Percentiles rank a stretch among this genome's conserved stretches.
Evolutionary conservation across 2,113 vertebrate genomes (phyloP).

Genomic region (Stegastes partitus): DNA sequence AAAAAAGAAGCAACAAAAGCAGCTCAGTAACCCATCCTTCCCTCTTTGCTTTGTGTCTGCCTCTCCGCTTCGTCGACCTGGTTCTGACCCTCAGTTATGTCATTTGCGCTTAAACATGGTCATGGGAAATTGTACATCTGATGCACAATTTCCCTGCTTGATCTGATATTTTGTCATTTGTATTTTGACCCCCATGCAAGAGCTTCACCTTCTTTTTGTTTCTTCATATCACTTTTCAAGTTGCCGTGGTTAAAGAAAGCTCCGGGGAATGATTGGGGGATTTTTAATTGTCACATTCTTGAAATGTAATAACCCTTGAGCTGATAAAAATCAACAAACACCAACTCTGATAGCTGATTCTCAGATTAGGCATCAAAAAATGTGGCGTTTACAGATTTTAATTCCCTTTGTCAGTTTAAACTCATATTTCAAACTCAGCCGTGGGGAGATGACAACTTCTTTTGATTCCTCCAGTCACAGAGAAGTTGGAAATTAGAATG

Average conservation of each 20-base stretch:
- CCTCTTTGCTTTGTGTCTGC: constrained; percentile 22
- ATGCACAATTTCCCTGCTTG: constrained; percentile 1
- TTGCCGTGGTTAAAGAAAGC: constrained; percentile 55
- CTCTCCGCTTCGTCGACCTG: constrained; percentile 48
- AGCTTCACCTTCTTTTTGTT: constrained; percentile 20
- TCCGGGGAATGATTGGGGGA: constrained; percentile 78
- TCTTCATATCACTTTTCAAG: constrained; percentile 44
- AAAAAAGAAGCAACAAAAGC: constrained; percentile 21
- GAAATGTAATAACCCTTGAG: constrained; percentile 84
- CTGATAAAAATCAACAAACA: constrained; percentile 87
- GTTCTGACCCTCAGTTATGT: constrained; percentile 37
- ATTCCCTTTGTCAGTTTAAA: constrained; percentile 85
- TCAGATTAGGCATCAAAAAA: constrained; percentile 79
- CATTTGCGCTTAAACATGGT: constrained; percentile 37
- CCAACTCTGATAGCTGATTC: constrained; percentile 81
- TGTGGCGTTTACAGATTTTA: constrained; percentile 82
- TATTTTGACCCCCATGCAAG: constrained; percentile 14
- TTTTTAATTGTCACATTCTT: constrained; percentile 85
- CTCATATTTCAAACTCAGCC: constrained; percentile 79
- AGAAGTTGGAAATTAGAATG: constrained; percentile 78
- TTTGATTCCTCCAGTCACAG: constrained; percentile 74
- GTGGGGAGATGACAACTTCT: constrained; percentile 77
- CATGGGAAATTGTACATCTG: constrained; percentile 7
- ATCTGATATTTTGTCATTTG: constrained; percentile 20
- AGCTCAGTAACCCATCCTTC: constrained; percentile 56